phyloP scores from a whole-genome alignment of 2,113 vertebrate genomes.

The Oostethus manadensis region DNA sequence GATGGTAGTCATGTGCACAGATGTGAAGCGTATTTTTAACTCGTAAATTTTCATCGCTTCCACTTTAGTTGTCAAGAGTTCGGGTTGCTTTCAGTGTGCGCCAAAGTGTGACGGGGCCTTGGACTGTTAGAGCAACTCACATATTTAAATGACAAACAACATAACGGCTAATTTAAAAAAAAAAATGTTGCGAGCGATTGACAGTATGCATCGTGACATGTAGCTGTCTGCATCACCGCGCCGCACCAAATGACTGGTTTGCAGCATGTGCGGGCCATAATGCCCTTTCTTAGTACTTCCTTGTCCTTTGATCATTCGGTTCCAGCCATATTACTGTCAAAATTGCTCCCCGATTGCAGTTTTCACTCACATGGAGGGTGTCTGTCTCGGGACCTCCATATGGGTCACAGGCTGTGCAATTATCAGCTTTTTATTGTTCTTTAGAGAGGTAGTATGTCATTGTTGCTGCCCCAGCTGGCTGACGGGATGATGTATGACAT shows the following conservation, averaged over 20 bases:
- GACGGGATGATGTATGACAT: neutral
- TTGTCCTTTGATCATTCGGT: conserved; percentile 40
- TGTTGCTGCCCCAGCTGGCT: conserved; percentile 4
- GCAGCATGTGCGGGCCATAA: conserved; percentile 43
- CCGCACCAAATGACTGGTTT: conserved; percentile 36
- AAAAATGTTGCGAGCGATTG: conserved; percentile 14
- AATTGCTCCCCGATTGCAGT: conserved; percentile 22
- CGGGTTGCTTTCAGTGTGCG: conserved; percentile 21
- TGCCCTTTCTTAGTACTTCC: conserved; percentile 24
- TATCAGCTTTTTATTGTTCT: conserved; percentile 42
- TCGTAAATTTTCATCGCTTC: conserved; percentile 10
- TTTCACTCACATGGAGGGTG: conserved; percentile 27
- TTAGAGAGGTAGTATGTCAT: no score
- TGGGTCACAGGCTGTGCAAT: conserved; percentile 57
- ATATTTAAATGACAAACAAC: conserved; percentile 15
- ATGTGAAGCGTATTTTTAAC: conserved; percentile 30
- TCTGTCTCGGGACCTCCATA: conserved; percentile 53
- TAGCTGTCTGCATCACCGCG: conserved; percentile 19
- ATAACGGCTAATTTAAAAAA: conserved; percentile 14
- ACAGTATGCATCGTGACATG: conserved; percentile 31
- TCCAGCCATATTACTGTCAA: conserved; percentile 40
- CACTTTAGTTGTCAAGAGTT: conserved; percentile 20
- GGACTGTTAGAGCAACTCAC: neutral
- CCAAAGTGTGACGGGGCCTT: conserved; percentile 7
- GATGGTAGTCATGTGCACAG: neutral